These are phyloP conservation scores for Reinhardtius hippoglossoides DNA, from an alignment of 2,113 vertebrate species.

Conservation along the genomic window DNA sequence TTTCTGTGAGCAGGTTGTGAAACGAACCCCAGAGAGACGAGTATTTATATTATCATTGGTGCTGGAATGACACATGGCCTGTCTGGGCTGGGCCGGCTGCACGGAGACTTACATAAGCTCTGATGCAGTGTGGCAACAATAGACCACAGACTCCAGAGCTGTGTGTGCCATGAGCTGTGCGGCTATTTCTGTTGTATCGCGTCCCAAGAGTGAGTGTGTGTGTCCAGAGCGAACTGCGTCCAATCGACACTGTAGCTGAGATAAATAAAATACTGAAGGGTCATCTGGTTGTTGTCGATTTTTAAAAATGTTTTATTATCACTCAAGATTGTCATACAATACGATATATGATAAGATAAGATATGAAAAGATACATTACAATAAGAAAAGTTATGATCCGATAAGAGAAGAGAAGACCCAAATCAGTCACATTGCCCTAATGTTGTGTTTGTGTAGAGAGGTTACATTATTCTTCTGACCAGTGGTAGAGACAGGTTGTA, in stretches of 20 bases:
- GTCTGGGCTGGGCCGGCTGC: slow-evolving; percentile 10
- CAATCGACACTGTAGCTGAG: background rate
- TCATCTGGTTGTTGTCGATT: background rate
- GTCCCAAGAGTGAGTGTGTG: background rate
- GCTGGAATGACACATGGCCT: slow-evolving; percentile 57
- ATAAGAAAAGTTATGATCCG: background rate
- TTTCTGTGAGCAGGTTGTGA: slow-evolving; percentile 67
- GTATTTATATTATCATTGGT: slow-evolving; percentile 73
- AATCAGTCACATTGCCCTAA: too few species aligned
- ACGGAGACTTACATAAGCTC: slow-evolving; percentile 36
- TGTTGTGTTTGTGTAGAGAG: too few species aligned
- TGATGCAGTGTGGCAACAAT: slow-evolving; percentile 34
- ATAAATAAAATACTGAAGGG: background rate
- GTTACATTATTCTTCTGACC: too few species aligned
- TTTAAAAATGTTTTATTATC: background rate
- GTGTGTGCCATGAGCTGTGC: slow-evolving; percentile 4
- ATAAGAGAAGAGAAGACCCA: background rate
- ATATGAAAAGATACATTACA: background rate
- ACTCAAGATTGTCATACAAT: too few species aligned
- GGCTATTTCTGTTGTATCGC: slow-evolving; percentile 47
- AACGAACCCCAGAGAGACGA: slow-evolving; percentile 65
- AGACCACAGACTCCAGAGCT: slow-evolving; percentile 31
- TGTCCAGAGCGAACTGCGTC: background rate
- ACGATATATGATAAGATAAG: too few species aligned
- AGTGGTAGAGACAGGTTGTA: too few species aligned